Percentiles rank a stretch among this genome's conserved stretches.
phyloP scores from a whole-genome alignment of 2,888 invertebrate species.

The Lochmaea capreae region DNA sequence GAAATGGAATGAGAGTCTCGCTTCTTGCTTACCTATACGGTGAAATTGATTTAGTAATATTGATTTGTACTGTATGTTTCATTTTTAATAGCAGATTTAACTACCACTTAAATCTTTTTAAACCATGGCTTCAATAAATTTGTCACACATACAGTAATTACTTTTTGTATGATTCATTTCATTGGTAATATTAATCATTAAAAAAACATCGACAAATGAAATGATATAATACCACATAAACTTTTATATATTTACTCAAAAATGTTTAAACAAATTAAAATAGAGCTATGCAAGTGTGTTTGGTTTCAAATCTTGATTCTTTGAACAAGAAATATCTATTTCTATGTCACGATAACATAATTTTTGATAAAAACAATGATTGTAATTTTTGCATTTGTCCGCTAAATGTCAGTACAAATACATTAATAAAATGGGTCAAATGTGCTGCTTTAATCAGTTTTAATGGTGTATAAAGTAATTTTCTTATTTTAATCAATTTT shows the following conservation, averaged over 20 bases:
- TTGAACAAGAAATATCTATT: background rate
- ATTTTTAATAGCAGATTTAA: too few species aligned
- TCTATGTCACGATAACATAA: background rate
- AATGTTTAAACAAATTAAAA: background rate
- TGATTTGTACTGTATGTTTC: too few species aligned
- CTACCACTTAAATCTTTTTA: too few species aligned
- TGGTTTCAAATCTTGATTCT: constrained; percentile 5
- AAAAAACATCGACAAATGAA: background rate
- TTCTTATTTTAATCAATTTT: background rate
- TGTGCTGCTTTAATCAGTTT: background rate
- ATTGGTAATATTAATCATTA: background rate
- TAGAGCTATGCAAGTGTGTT: background rate
- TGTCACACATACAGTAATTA: too few species aligned
- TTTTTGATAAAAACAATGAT: background rate
- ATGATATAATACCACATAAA: constrained; percentile 4
- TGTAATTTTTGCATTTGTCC: background rate
- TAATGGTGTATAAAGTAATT: background rate
- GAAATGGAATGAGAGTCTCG: too few species aligned
- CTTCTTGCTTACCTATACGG: too few species aligned
- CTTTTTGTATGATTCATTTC: constrained; percentile 2
- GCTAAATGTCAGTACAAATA: background rate
- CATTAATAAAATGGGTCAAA: background rate
- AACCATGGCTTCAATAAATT: too few species aligned
- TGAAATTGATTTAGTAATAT: too few species aligned
- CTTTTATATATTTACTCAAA: background rate